Base-by-base conservation (phyloP, 1,140 invertebrate species). In the Philaenus spumarius region DNA sequence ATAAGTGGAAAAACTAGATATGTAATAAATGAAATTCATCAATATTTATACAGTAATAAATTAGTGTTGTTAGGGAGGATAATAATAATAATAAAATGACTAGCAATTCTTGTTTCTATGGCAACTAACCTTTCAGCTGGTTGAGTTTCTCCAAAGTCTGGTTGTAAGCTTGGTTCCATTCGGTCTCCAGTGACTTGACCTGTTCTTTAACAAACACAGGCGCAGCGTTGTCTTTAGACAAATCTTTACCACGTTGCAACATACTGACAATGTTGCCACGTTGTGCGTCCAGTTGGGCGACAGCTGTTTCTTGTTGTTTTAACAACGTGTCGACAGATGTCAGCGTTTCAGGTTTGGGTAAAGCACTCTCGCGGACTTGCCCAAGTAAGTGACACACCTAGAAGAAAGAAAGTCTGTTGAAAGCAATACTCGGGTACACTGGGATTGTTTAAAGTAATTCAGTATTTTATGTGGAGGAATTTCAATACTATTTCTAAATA, bases 131-230 rank as follows among this genome's bases (percentile, higher is more conserved):
- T 77, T 89, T 90, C 1, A 97, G 75, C 56, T 83, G 85, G 61
- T 90, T 85, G 20, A 95, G 74, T 62, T 87, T 89, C 57, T 93
- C 86, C 20, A 87, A 83, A 37, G 90, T 90, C 48, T 88, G 81
- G 14, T 86, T 83, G 68, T 93, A 94, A 0, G 90, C 87, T 59
- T 91, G 83, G 67, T 88, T 92, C 92, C 93, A 95, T 46, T 84
- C 86, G 5, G 78, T 79, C 72, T 96, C 93, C 19, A 97, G 77
- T 53, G 84, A 85, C 58, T 85, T 81, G 1, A 95, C 87, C 72
- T 94, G 85, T 59, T 86, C 78, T 62, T 84, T 82, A 1, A 97
- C 81, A 71, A 97, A 97, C 2, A 83, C 77, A 2, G 93, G 93
- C 0, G 90, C 86, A 69, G 91, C 85, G 1, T 83, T 80, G 64